Base-by-base conservation (phyloP, 1,140 invertebrate genomes). In the Drosophila seguyi region DNA sequence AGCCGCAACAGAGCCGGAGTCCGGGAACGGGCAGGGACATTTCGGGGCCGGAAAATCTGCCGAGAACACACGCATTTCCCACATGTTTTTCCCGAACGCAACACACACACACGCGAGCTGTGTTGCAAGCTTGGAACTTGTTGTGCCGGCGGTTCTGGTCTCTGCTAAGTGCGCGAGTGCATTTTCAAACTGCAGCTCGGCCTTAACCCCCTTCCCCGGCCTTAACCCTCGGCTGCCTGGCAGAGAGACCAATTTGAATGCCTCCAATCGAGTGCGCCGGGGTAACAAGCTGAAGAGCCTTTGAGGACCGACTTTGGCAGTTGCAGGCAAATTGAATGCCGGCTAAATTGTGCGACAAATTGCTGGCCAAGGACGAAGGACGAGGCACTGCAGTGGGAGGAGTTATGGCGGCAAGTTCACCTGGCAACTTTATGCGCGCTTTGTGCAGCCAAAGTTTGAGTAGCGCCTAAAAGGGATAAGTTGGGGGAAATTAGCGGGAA, bases 1-100 rank as follows among this genome's bases (percentile, higher is more conserved):
- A 66, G 80, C 62, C 85, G 75, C 84, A 87, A 87, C 84, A 87
- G 75, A 47, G 53, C 36, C 53, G 83, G 57, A 60, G 42, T 16
- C 29, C 11, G 6, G 52, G 38, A 31, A 13, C 25, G 34, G 38
- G 18, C 45, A 16, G 4, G 16, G 22, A 27, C 25, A 47, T 27
- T 47, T 47, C 8, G 59, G 44, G 36, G 39, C 34, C 60, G 45
- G 65, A 52, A 68, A 50, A 65, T 4, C 13, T 39, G 53, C 59
- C 38, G 22, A 31, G 58, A 60, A 57, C 42, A 65, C 18, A 66
- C 45, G 42, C 44, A 74, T 69, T 67, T 44, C 38, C 66, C 65
- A 61, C 59, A 71, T 60, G 62, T 47, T 48, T 68, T 47, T 16
- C 38, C 50, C 68, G 44, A 55, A 42, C 59, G 50, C 44, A 57